A percentile compares a stretch with the other conserved stretches of the same genome.
These are phyloP conservation scores for Lycodopsis pacificus DNA, from an alignment of 2,797 vertebrate genomes.

Conservation along the genomic window DNA sequence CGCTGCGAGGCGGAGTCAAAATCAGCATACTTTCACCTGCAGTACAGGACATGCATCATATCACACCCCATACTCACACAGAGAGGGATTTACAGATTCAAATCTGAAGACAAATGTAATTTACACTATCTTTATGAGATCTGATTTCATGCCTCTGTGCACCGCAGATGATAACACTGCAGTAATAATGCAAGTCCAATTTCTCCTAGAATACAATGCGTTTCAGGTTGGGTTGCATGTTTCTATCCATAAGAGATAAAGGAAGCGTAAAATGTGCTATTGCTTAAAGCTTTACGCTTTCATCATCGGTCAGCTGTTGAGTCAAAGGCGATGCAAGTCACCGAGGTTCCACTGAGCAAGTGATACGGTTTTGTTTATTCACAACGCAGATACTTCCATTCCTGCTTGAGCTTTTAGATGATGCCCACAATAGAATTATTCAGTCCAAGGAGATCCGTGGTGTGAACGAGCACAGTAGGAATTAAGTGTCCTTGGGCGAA, in stretches of 20 bases:
- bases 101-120: conserved; percentile 60
- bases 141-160: conserved; percentile 65
- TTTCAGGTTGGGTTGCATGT: conserved; percentile 23
- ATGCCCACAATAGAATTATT: neutral
- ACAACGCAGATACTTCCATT: conserved; percentile 3
- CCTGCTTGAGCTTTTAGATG: neutral
- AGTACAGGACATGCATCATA: conserved; percentile 24
- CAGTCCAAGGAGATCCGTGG: neutral
- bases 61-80: conserved; percentile 18
- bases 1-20: conserved; percentile 4
- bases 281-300: conserved; percentile 39
- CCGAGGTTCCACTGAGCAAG: conserved; percentile 1
- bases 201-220: conserved; percentile 29
- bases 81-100: conserved; percentile 47
- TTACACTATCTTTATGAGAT: conserved; percentile 63
- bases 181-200: conserved; percentile 57
- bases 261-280: conserved; percentile 35
- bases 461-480: neutral
- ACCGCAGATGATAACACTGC: conserved; percentile 37
- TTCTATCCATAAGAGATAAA: conserved; percentile 36
- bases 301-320: conserved; percentile 28
- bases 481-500: neutral
- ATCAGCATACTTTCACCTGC: conserved; percentile 39
- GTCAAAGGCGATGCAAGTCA: neutral
- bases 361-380: conserved; percentile 12